phyloP scores from a whole-genome alignment of 2,797 vertebrate species.

The Lepus oiostolus region DNA sequence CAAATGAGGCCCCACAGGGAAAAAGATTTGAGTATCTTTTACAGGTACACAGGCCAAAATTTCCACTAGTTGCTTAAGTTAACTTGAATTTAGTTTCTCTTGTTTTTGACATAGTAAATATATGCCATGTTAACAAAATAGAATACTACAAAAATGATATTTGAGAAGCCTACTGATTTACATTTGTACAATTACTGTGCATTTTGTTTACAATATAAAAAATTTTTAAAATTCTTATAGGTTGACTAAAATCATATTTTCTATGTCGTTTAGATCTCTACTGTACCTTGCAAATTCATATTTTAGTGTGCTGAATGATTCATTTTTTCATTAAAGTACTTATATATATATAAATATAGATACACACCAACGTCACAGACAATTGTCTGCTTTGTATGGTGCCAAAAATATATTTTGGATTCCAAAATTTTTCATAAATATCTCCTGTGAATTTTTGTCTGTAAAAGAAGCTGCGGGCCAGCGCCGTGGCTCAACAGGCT shows the following conservation, averaged over 20 bases:
- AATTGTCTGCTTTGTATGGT: neutral
- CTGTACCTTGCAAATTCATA: neutral
- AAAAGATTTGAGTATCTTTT: neutral
- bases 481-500: too few species aligned
- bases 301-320: neutral
- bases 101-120: neutral
- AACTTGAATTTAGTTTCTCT: slow-evolving; percentile 36
- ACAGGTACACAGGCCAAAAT: neutral
- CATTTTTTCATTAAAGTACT: slow-evolving; percentile 15
- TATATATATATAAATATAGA: neutral
- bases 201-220: slow-evolving; percentile 35
- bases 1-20: neutral
- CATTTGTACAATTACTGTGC: neutral
- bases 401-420: slow-evolving; percentile 30
- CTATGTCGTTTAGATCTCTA: neutral
- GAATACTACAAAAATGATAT: neutral
- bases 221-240: neutral
- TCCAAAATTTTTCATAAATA: neutral
- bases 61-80: neutral
- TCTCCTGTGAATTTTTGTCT: slow-evolving; percentile 9
- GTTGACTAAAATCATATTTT: slow-evolving; percentile 14
- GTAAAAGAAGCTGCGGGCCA: neutral
- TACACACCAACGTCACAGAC: neutral
- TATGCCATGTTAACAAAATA: neutral
- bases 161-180: neutral